A percentile compares a stretch with the other conserved stretches of the same genome.
Evolutionary conservation across 1,140 invertebrate species (phyloP).

Genomic region (Forficula auricularia): DNA sequence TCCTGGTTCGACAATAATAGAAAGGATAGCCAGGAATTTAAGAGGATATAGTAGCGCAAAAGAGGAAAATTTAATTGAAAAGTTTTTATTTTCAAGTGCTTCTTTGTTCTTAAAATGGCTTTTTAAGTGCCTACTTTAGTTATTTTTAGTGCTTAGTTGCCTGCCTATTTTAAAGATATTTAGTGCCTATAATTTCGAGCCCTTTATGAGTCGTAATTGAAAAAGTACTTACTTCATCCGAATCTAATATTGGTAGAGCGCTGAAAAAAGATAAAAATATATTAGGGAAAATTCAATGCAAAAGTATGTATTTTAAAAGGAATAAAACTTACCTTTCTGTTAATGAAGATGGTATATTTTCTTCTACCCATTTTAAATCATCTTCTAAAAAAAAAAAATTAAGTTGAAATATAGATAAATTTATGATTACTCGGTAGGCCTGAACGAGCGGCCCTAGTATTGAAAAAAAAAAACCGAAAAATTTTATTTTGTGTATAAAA

Average conservation of each 20-base stretch:
- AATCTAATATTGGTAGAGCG: slow-evolving; percentile 65
- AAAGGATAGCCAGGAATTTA: too few species aligned
- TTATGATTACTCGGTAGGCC: neutral
- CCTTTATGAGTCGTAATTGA: slow-evolving; percentile 5
- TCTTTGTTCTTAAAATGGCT: neutral
- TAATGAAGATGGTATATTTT: slow-evolving; percentile 65
- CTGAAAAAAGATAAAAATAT: slow-evolving; percentile 22
- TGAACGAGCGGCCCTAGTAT: slow-evolving; percentile 2
- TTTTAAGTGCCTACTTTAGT: slow-evolving; percentile 1
- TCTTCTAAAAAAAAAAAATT: slow-evolving; percentile 39
- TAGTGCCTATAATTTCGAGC: too few species aligned
- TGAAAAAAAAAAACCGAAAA: slow-evolving; percentile 7
- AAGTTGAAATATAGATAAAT: slow-evolving; percentile 22
- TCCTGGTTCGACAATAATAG: too few species aligned
- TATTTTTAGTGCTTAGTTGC: slow-evolving; percentile 6
- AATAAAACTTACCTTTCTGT: slow-evolving; percentile 38
- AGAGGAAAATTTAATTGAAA: slow-evolving; percentile 2
- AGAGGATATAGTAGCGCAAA: neutral
- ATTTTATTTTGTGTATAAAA: too few species aligned
- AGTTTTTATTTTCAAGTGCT: neutral
- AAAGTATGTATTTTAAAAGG: neutral
- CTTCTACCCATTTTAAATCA: slow-evolving; percentile 79
- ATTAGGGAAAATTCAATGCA: slow-evolving; percentile 6
- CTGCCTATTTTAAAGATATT: too few species aligned
- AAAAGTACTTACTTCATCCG: slow-evolving; percentile 45